Base-by-base conservation (phyloP, 2,888 invertebrate genomes). In the Noctua comes region DNA sequence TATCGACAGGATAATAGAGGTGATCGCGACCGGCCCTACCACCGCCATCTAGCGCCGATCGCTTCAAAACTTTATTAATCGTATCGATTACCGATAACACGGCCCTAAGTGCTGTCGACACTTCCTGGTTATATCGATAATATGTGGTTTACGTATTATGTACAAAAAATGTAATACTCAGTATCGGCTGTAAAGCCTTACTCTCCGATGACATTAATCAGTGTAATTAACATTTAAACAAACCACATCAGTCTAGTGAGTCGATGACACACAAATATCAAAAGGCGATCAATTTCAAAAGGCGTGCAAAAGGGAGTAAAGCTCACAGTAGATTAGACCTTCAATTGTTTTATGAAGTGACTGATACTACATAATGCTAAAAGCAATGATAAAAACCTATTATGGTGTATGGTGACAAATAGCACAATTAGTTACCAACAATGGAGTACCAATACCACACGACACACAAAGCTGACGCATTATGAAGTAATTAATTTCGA, bases 1-100 rank as follows among this genome's bases (percentile, higher is more conserved):
- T 95, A 97, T 96, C 95, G 97, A 97, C 97, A 96, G 92, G 93
- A 95, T 97, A 96, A 97, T 96, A 92, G 93, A 90, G 87, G 90
- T 89, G 91, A 93, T 93, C 92, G 91, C 90, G 83, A 91, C 86
- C 89, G 91, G 89, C 91, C 91, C 88, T 86, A 86, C 91, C 90
- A 91, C 86, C 87, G 87, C 91, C 91, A 92, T 92, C 93, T 93
- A 92, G 90, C 89, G 90, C 88, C 89, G 91, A 91, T 92, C 91
- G 91, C 90, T 92, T 92, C 92, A 92, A 90, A 92, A 92, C 91
- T 90, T 92, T 93, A 94, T 94, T 95, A 94, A 94, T 94, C 90
- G 89, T 91, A 91, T 92, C 92, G 88, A 88, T 88, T 87, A 80
- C 78, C 79, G 73, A 85, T 84, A 87, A 68, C 90, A 91, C 90